Percentiles rank a stretch among this genome's conserved stretches.
Conservation (phyloP, 2,888 invertebrate species). For the Auanema sp. region DNA sequence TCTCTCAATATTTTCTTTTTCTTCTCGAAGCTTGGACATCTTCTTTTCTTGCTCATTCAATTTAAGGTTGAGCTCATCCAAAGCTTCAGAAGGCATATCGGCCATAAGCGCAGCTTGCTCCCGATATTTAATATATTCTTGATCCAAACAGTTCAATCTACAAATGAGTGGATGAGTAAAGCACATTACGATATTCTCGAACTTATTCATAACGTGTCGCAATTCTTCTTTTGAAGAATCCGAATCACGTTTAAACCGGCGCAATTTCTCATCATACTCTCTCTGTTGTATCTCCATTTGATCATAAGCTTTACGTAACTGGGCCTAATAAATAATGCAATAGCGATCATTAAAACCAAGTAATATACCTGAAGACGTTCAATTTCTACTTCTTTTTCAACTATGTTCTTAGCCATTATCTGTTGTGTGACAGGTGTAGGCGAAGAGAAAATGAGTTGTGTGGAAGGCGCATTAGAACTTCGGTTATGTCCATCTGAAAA, state of each 20-base stretch:
- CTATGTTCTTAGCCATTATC: background rate
- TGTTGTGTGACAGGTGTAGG: background rate
- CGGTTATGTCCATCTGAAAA: constrained; percentile 5
- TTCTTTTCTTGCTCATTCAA: constrained; percentile 11
- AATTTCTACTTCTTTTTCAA: constrained; percentile 1
- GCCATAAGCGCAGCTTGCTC: background rate
- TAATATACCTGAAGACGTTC: constrained; percentile 1
- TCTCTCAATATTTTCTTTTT: constrained; percentile 8
- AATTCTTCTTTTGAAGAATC: no score
- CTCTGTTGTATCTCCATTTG: constrained; percentile 1
- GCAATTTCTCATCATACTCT: no score
- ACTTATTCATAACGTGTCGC: no score
- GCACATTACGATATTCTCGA: no score
- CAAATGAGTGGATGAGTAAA: background rate
- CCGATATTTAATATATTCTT: constrained; percentile 15
- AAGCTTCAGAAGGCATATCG: background rate
- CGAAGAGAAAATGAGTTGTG: constrained; percentile 5
- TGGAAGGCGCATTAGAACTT: background rate
- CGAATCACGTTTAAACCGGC: no score
- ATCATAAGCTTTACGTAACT: constrained; percentile 2
- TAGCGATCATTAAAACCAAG: background rate
- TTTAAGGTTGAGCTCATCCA: background rate
- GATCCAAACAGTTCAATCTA: constrained; percentile 11
- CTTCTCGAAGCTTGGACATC: constrained; percentile 12
- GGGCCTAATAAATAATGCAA: background rate